Conservation (phyloP, 1,140 invertebrate genomes). For the Rhopalosiphum padi region DNA sequence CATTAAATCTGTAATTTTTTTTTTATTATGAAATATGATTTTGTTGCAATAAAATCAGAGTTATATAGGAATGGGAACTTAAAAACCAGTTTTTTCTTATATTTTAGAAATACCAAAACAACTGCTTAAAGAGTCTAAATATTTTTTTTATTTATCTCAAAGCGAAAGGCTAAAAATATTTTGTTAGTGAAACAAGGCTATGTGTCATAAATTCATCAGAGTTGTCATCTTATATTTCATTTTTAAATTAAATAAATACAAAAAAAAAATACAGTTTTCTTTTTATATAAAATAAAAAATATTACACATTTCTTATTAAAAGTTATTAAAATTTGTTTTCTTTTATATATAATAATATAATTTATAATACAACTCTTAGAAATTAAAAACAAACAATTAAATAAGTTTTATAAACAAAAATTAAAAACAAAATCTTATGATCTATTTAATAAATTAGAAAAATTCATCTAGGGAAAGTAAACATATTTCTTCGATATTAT, state of each 20-base stretch:
- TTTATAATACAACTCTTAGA: slow-evolving; percentile 59
- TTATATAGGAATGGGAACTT: slow-evolving; percentile 39
- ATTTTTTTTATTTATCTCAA: slow-evolving; percentile 56
- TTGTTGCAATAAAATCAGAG: slow-evolving; percentile 35
- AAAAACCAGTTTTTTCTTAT: not conserved
- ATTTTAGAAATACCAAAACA: slow-evolving; percentile 48
- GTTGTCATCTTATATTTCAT: slow-evolving; percentile 51
- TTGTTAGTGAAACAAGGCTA: slow-evolving; percentile 56
- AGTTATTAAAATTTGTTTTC: slow-evolving; percentile 53
- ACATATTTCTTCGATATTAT: slow-evolving; percentile 58
- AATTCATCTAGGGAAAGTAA: slow-evolving; percentile 58
- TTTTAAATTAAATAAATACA: slow-evolving; percentile 57
- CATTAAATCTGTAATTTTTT: slow-evolving; percentile 13
- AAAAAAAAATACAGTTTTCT: slow-evolving; percentile 50
- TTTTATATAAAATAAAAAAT: slow-evolving; percentile 58
- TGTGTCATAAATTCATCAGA: slow-evolving; percentile 46
- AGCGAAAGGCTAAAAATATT: slow-evolving; percentile 53
- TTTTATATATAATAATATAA: slow-evolving; percentile 55
- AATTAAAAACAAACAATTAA: slow-evolving; percentile 58
- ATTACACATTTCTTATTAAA: slow-evolving; percentile 51
- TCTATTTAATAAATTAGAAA: slow-evolving; percentile 61
- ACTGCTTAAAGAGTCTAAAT: slow-evolving; percentile 41
- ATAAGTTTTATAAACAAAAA: slow-evolving; percentile 58
- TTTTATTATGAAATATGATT: slow-evolving; percentile 13
- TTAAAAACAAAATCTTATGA: slow-evolving; percentile 58